phyloP scores from a whole-genome alignment of 2,888 invertebrate species.

The Volucella inflata region DNA sequence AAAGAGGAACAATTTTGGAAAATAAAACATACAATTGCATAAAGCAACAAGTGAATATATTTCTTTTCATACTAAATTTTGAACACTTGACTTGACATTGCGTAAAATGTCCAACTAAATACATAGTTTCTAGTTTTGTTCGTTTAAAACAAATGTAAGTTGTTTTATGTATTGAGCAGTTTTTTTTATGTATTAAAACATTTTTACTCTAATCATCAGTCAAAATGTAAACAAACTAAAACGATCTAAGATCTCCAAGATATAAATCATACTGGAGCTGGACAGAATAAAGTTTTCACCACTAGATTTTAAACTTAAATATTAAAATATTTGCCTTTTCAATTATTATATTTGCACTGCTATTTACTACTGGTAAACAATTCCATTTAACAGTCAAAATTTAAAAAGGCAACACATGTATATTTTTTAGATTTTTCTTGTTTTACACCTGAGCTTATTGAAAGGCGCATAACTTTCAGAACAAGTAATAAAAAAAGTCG shows the following conservation, averaged over 20 bases:
- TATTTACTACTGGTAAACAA: too few relatives aligned
- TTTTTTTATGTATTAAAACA: neutral
- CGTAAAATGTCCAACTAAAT: conserved; percentile 37
- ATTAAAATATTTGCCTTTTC: too few relatives aligned
- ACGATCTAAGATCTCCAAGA: neutral
- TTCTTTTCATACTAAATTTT: conserved; percentile 1
- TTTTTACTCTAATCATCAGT: conserved; percentile 49
- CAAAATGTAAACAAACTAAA: conserved; percentile 27
- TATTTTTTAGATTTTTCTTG: neutral
- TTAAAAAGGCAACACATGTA: neutral
- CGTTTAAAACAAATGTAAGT: neutral
- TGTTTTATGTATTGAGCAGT: neutral
- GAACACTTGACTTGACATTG: conserved; percentile 15
- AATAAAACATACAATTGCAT: too few relatives aligned
- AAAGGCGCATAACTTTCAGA: conserved; percentile 15
- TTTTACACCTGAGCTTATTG: neutral
- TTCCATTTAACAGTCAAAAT: too few relatives aligned
- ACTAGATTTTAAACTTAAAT: too few relatives aligned
- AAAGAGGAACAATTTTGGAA: too few relatives aligned
- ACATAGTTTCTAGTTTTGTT: conserved; percentile 11
- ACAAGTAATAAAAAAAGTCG: conserved; percentile 79
- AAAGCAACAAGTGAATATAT: neutral
- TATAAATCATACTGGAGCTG: too few relatives aligned
- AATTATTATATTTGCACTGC: too few relatives aligned
- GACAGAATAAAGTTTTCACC: too few relatives aligned